phyloP scores from a whole-genome alignment of 2,888 invertebrate species.

The Eupithecia centaureata region DNA sequence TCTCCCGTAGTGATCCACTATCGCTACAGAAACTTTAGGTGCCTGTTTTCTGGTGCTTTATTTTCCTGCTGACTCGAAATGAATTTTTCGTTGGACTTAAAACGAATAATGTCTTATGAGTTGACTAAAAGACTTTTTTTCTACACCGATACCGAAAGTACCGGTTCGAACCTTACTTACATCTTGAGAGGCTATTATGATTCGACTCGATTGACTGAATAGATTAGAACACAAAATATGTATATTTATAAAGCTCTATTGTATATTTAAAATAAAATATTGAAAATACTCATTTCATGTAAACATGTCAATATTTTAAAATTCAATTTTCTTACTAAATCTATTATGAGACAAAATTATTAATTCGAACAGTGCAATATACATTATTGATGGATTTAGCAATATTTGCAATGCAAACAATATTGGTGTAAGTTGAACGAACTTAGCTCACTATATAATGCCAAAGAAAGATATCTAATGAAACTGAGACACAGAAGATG shows the following conservation, averaged over 20 bases:
- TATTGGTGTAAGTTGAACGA: slow-evolving; percentile 61
- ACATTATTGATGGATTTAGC: slow-evolving; percentile 56
- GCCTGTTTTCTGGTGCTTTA: slow-evolving; percentile 51
- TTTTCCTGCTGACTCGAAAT: slow-evolving; percentile 54
- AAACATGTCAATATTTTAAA: slow-evolving; percentile 45
- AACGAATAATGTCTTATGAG: slow-evolving; percentile 45
- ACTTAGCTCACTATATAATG: slow-evolving; percentile 81
- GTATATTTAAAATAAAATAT: slow-evolving; percentile 63
- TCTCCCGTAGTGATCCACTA: slow-evolving; percentile 11
- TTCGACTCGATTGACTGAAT: slow-evolving; percentile 82
- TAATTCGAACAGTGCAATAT: slow-evolving; percentile 68
- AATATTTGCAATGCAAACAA: slow-evolving; percentile 43
- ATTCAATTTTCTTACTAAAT: slow-evolving; percentile 32
- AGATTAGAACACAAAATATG: slow-evolving; percentile 79
- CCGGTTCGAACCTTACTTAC: slow-evolving; percentile 65
- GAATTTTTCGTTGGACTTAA: slow-evolving; percentile 47
- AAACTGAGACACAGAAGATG: slow-evolving; percentile 63
- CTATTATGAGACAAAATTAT: slow-evolving; percentile 40
- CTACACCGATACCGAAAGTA: slow-evolving; percentile 50
- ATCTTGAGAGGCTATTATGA: slow-evolving; percentile 80
- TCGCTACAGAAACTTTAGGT: slow-evolving; percentile 49
- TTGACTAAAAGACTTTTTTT: slow-evolving; percentile 51
- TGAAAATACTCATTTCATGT: slow-evolving; percentile 63
- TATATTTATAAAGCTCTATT: slow-evolving; percentile 56
- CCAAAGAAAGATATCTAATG: slow-evolving; percentile 75